phyloP scores from a whole-genome alignment of 2,113 vertebrate species.

The Pseudolaguvia tuberculata region DNA sequence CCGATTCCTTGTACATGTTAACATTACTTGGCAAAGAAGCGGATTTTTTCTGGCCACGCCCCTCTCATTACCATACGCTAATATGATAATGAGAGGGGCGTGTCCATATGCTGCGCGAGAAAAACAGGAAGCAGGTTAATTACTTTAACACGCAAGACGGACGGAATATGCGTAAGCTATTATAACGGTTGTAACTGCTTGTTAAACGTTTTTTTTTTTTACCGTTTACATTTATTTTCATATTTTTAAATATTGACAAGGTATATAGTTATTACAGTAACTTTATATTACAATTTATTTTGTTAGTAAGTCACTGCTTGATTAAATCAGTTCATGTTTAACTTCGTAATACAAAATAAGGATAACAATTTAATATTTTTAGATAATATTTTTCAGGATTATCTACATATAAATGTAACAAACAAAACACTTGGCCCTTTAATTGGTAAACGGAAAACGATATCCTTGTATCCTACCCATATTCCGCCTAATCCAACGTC shows the following conservation, averaged over 20 bases:
- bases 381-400: not conserved
- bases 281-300: not conserved
- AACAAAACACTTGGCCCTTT: slow-evolving; percentile 13
- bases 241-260: not conserved
- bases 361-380: not conserved
- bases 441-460: not conserved
- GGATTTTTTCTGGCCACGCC: not conserved
- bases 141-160: not conserved
- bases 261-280: not conserved
- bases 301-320: not conserved
- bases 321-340: not conserved
- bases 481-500: not conserved
- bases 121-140: not conserved
- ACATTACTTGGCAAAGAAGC: too few relatives aligned
- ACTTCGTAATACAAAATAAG: not conserved
- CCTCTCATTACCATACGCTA: not conserved
- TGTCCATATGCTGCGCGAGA: not conserved
- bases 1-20: too few relatives aligned
- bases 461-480: not conserved
- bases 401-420: not conserved
- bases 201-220: not conserved
- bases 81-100: not conserved
- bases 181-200: not conserved
- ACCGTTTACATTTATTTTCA: not conserved
- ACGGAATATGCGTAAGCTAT: not conserved